These are phyloP conservation scores for Graptemys geographica DNA, from an alignment of 2,797 vertebrate genomes.

Conservation along the genomic window DNA sequence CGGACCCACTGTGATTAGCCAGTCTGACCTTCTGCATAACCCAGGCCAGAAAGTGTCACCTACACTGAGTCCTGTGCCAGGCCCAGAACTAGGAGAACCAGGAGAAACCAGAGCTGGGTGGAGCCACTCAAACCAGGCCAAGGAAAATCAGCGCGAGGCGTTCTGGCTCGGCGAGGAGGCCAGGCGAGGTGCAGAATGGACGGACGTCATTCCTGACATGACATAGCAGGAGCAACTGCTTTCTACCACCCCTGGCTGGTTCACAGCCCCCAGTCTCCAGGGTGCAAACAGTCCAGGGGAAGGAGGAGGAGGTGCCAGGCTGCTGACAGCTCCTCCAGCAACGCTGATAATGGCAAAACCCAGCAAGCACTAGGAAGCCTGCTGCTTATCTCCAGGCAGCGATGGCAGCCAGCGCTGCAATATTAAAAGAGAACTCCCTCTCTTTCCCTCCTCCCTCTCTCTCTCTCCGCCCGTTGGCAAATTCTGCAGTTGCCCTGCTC, in stretches of 20 bases:
- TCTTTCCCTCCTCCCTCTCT: not conserved
- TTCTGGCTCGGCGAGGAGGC: not conserved
- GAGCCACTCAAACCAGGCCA: not conserved
- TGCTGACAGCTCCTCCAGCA: not conserved
- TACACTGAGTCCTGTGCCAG: not conserved
- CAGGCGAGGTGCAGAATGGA: not conserved
- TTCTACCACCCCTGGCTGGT: not conserved
- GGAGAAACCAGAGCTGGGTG: not conserved
- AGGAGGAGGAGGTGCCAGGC: not conserved
- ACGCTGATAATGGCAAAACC: not conserved
- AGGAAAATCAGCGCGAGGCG: not conserved
- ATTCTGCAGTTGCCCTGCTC: not conserved
- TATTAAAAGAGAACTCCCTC: not conserved
- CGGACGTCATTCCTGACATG: not conserved
- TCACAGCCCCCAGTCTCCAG: not conserved
- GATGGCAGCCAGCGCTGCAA: not conserved
- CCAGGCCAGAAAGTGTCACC: not conserved
- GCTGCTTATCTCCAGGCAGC: not conserved
- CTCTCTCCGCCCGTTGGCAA: not conserved
- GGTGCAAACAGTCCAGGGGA: not conserved
- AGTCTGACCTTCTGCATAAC: no score
- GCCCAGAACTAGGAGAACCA: not conserved
- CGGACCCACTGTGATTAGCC: not conserved
- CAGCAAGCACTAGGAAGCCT: not conserved
- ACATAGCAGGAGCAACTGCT: not conserved